Evolutionary conservation across 53 echinoderm and acorn worm species (phyloP), one percentile per base, ranked within the genome.

Genomic region (Temnopleurus reevesii): DNA sequence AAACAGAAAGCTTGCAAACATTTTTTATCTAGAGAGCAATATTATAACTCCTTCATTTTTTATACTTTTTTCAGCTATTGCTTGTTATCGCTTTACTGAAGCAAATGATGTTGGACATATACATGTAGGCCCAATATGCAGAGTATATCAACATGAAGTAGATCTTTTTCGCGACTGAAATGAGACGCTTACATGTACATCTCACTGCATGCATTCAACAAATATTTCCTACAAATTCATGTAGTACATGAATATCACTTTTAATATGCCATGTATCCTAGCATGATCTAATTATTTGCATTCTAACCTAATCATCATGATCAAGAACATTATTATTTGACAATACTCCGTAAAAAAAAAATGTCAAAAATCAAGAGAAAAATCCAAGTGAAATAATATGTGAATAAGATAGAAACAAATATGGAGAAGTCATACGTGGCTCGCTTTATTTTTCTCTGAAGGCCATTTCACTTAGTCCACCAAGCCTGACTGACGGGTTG

Each of bases 391-490:
- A 87, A 87, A 87, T 87, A 87, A 87, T 87, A 87, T 51, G 65
- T 66, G 71, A 51, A 87, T 87, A 87, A 66, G 65, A 87, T 66
- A 87, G 71, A 87, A 66, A 87, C 66, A 87, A 87, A 53, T 53
- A 87, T 87, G 66, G 88, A 87, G 88, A 87, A 47, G 86, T 87
- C 88, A 87, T 87, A 87, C 88, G 88, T 87, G 88, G 88, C 88
- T 87, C 88, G 88, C 65, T 86, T 87, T 87, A 66, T 66, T 87
- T 71, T 66, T 64, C 71, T 87, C 88, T 65, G 88, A 87, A 66
- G 88, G 88, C 66, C 88, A 30, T 87, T 87, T 87, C 88, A 87
- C 88, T 87, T 64, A 51, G 66, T 87, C 88, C 71, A 87, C 88
- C 88, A 87, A 87, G 71, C 65, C 71, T 71, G 88, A 71, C 71